These are phyloP conservation scores for Heliconius melpomene DNA, from an alignment of 1,140 invertebrate species.

Conservation along the genomic window DNA sequence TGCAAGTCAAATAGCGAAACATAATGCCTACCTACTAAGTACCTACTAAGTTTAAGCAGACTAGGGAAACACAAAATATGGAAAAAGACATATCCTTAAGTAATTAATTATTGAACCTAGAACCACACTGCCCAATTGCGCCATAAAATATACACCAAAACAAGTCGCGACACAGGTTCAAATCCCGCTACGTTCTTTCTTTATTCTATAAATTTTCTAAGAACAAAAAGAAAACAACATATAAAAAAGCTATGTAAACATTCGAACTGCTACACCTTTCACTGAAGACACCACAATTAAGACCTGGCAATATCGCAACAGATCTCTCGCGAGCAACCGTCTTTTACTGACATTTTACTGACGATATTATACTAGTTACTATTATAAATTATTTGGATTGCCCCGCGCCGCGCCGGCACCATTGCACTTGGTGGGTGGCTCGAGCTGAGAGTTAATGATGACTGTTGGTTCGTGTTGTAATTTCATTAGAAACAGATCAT, in stretches of 20 bases:
- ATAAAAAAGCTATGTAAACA: neutral
- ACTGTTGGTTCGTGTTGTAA: constrained; percentile 33
- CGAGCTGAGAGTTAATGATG: constrained; percentile 38
- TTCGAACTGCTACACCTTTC: neutral
- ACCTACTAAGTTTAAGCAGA: too few relatives aligned
- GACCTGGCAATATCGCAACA: constrained; percentile 22
- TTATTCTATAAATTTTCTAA: too few relatives aligned
- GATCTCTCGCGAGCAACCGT: constrained; percentile 50
- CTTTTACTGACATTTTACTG: constrained; percentile 43
- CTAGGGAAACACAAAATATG: too few relatives aligned
- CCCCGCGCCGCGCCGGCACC: constrained; percentile 33
- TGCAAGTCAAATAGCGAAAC: too few relatives aligned
- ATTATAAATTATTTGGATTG: constrained; percentile 49
- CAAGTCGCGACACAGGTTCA: too few relatives aligned
- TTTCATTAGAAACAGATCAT: constrained; percentile 41
- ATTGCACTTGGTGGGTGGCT: constrained; percentile 57
- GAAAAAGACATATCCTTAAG: too few relatives aligned
- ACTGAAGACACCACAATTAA: constrained; percentile 21
- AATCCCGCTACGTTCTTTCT: too few relatives aligned
- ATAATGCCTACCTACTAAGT: too few relatives aligned
- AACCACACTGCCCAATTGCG: too few relatives aligned
- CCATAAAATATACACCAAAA: too few relatives aligned
- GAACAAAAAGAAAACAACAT: neutral
- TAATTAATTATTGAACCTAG: too few relatives aligned
- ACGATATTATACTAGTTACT: constrained; percentile 39